Conservation (phyloP, 1,140 invertebrate species). For the Aphaenogaster rudis region DNA sequence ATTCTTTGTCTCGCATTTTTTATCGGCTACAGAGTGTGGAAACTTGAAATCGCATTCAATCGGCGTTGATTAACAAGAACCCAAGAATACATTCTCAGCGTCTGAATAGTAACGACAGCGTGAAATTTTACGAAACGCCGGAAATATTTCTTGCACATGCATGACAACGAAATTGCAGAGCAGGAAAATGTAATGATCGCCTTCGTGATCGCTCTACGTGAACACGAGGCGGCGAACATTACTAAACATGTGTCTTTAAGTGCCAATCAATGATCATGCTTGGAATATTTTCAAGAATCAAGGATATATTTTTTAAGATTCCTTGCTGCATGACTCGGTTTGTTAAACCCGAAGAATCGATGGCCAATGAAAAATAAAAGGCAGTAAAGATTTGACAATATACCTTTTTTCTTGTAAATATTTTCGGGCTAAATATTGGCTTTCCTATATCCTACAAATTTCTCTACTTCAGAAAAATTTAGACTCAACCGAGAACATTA, state of each 20-base stretch:
- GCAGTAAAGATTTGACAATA: background rate
- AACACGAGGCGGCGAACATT: slow-evolving; percentile 16
- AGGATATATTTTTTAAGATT: slow-evolving; percentile 29
- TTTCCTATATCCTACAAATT: background rate
- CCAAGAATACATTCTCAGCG: background rate
- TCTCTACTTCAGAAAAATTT: background rate
- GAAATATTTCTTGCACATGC: slow-evolving; percentile 48
- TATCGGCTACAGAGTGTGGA: background rate
- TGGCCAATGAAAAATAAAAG: background rate
- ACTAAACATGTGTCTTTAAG: slow-evolving; percentile 6
- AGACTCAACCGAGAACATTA: background rate
- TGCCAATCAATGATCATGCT: background rate
- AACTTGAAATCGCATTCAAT: slow-evolving; percentile 5
- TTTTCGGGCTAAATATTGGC: background rate
- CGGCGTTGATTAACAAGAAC: background rate
- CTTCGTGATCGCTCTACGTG: slow-evolving; percentile 38
- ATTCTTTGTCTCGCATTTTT: slow-evolving; percentile 1
- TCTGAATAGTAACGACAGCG: slow-evolving; percentile 1
- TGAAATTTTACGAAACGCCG: slow-evolving; percentile 46
- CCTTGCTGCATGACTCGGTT: background rate
- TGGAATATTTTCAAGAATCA: slow-evolving; percentile 24
- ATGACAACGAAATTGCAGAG: slow-evolving; percentile 27
- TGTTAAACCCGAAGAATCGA: background rate
- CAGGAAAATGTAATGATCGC: slow-evolving; percentile 26
- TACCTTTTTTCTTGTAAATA: background rate